Conservation (phyloP, 2,888 invertebrate genomes). For the Orchestes rusci region DNA sequence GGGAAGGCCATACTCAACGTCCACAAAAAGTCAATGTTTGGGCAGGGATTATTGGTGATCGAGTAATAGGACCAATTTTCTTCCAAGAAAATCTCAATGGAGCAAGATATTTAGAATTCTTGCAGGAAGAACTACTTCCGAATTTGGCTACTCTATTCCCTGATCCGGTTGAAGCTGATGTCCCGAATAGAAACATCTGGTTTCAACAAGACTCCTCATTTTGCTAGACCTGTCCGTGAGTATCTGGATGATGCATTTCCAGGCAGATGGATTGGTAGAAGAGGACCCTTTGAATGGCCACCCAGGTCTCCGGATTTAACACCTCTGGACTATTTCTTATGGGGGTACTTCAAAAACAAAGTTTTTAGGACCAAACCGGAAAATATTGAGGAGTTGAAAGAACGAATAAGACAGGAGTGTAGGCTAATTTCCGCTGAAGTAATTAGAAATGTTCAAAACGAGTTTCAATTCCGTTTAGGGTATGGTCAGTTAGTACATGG, state of each 20-base stretch:
- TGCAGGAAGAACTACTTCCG: neutral
- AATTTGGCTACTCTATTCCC: neutral
- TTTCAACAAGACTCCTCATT: conserved; percentile 12
- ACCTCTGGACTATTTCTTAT: conserved; percentile 4
- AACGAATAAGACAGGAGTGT: no score
- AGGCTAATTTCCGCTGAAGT: no score
- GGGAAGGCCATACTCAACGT: no score
- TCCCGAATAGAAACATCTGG: neutral
- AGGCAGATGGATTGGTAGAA: conserved; percentile 10
- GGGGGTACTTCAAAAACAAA: neutral
- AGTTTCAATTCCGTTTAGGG: no score
- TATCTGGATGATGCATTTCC: conserved; percentile 11
- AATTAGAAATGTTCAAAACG: no score
- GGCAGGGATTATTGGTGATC: neutral
- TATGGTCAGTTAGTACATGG: no score
- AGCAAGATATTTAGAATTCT: neutral
- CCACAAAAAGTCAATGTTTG: no score
- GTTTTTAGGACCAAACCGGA: neutral
- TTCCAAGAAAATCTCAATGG: neutral
- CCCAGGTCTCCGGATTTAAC: conserved; percentile 2
- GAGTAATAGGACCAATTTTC: neutral
- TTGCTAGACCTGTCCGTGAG: conserved; percentile 4
- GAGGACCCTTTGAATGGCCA: conserved; percentile 8
- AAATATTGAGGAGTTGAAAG: conserved; percentile 1
- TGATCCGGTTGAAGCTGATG: neutral